phyloP scores from a whole-genome alignment of 2,888 invertebrate genomes.

The Leptothorax acervorum region DNA sequence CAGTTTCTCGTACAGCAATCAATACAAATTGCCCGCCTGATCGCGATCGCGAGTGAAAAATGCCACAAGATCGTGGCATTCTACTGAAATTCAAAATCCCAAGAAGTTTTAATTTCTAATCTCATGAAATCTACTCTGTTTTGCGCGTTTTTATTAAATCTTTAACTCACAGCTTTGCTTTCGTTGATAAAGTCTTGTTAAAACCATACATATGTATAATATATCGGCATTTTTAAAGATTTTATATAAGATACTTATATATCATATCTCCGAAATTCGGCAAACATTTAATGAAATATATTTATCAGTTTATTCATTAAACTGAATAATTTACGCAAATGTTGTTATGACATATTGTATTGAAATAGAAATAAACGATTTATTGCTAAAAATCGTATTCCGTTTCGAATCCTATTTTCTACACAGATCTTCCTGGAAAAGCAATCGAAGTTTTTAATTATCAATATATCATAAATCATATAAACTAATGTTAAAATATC shows the following conservation, averaged over 20 bases:
- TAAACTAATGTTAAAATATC: neutral
- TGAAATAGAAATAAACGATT: conserved; percentile 1
- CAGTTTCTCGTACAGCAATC: conserved; percentile 42
- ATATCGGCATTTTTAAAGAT: too few species aligned
- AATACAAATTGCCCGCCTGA: conserved; percentile 28
- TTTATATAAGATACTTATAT: too few species aligned
- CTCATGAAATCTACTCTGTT: neutral
- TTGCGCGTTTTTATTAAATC: neutral
- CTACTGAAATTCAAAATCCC: neutral
- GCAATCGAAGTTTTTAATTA: neutral
- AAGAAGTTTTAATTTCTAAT: neutral
- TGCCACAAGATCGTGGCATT: neutral
- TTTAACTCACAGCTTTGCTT: neutral
- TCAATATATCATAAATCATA: neutral
- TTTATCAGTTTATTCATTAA: neutral
- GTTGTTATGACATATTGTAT: neutral
- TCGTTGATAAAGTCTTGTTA: neutral
- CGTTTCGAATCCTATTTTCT: neutral
- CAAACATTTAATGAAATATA: neutral
- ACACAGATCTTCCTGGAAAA: neutral
- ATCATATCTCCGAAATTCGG: neutral
- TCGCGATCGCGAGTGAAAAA: conserved; percentile 9
- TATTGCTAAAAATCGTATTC: neutral
- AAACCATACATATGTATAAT: too few species aligned
- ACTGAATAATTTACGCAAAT: neutral